Conservation (phyloP, 2,888 invertebrate species). For the Pandemis heparana region DNA sequence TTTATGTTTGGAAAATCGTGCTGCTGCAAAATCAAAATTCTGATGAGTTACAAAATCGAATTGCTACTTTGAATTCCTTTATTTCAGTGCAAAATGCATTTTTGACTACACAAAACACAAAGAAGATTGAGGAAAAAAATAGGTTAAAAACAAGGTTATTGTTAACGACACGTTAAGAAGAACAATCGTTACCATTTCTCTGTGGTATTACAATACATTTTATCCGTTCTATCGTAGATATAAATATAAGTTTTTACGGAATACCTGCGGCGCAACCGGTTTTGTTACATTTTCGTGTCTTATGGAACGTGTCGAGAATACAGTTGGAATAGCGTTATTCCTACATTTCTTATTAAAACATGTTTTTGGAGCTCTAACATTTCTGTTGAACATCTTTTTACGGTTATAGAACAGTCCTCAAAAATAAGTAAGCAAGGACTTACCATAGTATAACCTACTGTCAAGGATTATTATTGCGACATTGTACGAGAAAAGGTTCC, state of each 20-base stretch:
- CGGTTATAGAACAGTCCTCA: background rate
- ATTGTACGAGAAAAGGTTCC: no score
- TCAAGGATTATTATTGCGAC: no score
- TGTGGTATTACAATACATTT: background rate
- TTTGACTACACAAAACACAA: background rate
- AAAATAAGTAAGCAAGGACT: background rate
- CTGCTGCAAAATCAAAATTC: no score
- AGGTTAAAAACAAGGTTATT: no score
- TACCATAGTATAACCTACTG: no score
- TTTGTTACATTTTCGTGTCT: conserved; percentile 9
- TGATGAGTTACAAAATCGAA: no score
- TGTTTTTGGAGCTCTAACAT: background rate
- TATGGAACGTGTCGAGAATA: conserved; percentile 24
- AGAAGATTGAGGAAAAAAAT: no score
- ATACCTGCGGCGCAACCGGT: conserved; percentile 25
- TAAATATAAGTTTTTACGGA: conserved; percentile 7
- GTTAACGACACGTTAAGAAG: no score
- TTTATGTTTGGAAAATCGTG: no score
- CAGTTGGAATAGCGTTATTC: conserved; percentile 25
- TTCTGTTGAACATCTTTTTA: conserved; percentile 11
- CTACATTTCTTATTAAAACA: conserved; percentile 18
- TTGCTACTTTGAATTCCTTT: no score
- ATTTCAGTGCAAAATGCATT: background rate
- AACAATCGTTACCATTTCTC: no score
- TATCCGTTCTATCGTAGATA: conserved; percentile 3